Evolutionary conservation across 35 echinoderm and acorn worm genomes (phyloP).

Genomic region (Hemicentrotus pulcherrimus): DNA sequence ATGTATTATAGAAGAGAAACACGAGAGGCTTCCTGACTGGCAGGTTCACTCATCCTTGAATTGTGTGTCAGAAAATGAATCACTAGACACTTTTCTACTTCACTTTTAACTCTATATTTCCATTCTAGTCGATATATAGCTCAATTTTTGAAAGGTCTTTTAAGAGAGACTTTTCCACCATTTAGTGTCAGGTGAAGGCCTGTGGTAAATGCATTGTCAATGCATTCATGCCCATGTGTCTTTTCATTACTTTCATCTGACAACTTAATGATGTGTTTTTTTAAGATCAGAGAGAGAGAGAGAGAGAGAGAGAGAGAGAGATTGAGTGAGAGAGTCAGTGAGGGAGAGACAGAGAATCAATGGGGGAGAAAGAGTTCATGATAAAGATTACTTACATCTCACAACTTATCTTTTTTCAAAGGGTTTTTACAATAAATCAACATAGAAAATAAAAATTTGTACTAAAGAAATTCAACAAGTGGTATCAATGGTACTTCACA

Average conservation of each 20-base stretch:
- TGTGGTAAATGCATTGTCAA: background rate
- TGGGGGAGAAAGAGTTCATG: background rate
- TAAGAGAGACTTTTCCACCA: background rate
- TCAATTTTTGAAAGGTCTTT: background rate
- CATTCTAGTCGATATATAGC: background rate
- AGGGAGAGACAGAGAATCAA: background rate
- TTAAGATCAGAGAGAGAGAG: background rate
- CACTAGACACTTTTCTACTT: background rate
- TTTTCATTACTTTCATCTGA: background rate
- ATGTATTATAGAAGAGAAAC: conserved; percentile 6
- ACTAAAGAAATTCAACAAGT: too few species aligned
- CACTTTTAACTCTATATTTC: background rate
- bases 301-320: background rate
- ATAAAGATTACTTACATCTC: too few species aligned
- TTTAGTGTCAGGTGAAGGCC: background rate
- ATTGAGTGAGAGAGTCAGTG: background rate
- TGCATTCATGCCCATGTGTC: background rate
- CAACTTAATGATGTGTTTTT: background rate
- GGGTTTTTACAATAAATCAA: too few species aligned
- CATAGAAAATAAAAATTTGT: too few species aligned
- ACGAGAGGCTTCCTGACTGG: background rate
- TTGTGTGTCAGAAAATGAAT: background rate
- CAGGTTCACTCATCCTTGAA: background rate
- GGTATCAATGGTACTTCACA: too few species aligned
- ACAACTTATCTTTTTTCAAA: too few species aligned